Evolutionary conservation across 1,140 invertebrate genomes (phyloP), one percentile per base, ranked within the genome.

Genomic region (Rhynchophorus ferrugineus): DNA sequence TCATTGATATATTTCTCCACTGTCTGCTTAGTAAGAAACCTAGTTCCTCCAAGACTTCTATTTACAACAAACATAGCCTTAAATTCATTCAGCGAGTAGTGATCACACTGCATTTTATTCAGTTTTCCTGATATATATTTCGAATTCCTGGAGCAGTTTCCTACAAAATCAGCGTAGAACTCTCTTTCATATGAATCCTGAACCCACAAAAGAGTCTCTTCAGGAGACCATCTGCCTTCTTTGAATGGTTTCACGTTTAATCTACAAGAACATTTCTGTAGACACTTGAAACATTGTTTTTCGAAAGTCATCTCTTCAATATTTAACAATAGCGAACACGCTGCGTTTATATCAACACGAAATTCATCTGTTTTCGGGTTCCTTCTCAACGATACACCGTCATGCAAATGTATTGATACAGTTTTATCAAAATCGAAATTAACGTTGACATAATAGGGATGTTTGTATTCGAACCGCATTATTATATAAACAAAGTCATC

Each of bases 401-500:
- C 39, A 22, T 44, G 37, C 34, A 59, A 14, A 19, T 9, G n/a
- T 14, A 54, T 43, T 34, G 42, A 36, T 9, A 39, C 44, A 3
- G 39, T 35, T 7, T 29, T 24, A 14, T 52, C 49, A 17, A 47
- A 44, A 34, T 49, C 38, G 34, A 56, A 61, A 8, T 21, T 38
- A 0, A 61, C 56, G 9, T 38, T 58, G 16, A 42, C 52, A 37
- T 58, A 61, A 35, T 61, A 35, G 2, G 56, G 53, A 50, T 61
- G 56, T 44, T 61, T 48, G 21, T 53, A 61, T 8, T 50, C 11
- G 22, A 48, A 56, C 21, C 46, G 36, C 5, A 61, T 9, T 16
- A n/a, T 44, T 2, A 61, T 44, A 18, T 37, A 61, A n/a, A 61
- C 56, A 38, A 52, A 61, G 42, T 46, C 45, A 29, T 56, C 52